Conservation (phyloP, 2,113 vertebrate genomes). For the Sinocyclocheilus anophthalmus region DNA sequence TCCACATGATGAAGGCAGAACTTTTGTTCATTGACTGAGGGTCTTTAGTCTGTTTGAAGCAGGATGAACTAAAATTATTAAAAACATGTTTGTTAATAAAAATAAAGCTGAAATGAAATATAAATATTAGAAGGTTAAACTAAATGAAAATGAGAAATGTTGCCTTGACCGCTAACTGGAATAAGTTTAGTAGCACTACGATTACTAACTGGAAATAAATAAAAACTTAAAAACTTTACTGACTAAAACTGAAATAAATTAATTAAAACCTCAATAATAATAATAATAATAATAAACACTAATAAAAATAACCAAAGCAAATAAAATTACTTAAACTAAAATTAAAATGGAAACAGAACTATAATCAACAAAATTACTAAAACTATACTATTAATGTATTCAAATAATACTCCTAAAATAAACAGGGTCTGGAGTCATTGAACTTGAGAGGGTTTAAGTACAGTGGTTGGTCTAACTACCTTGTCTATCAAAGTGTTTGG, state of each 20-base stretch:
- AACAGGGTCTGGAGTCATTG: background rate
- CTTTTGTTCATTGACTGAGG: background rate
- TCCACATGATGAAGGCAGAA: background rate
- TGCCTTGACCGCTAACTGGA: no score
- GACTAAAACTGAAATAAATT: background rate
- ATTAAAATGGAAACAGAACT: no score
- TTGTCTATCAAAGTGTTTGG: constrained; percentile 6
- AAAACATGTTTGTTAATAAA: no score
- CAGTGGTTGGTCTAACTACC: background rate
- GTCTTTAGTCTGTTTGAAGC: background rate
- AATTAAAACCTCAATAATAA: background rate
- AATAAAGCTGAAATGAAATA: no score
- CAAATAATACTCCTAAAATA: background rate
- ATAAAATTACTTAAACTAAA: no score
- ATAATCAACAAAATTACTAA: no score
- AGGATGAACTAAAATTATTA: no score
- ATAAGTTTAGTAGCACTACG: background rate
- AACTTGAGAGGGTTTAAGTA: background rate
- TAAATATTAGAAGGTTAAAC: no score
- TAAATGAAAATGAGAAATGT: no score
- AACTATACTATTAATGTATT: no score
- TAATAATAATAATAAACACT: background rate
- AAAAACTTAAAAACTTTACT: background rate
- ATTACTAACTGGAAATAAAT: background rate
- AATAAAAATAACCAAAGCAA: background rate